Percentiles rank a stretch among this genome's conserved stretches.
These are phyloP conservation scores for Orgyia antiqua DNA, from an alignment of 2,888 invertebrate genomes.

Conservation along the genomic window DNA sequence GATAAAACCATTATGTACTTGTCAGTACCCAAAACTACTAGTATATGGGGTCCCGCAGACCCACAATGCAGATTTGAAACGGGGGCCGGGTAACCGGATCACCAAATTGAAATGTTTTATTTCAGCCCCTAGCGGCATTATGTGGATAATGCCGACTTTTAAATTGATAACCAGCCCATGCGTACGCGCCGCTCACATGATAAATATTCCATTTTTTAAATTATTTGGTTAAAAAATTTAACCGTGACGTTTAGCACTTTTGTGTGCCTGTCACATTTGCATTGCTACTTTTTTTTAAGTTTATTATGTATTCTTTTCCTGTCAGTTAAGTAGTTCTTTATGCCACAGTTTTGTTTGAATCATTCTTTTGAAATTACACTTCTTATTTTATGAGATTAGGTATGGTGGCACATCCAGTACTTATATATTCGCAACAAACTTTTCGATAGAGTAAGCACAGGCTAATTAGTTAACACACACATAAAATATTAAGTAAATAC, in stretches of 20 bases:
- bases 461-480: no score
- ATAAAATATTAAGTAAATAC: no score
- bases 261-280: constrained; percentile 44
- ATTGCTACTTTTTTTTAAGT: no score
- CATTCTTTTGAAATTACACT: constrained; percentile 33
- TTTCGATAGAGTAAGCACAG: no score
- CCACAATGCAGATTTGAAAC: constrained; percentile 71
- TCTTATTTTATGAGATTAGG: no score
- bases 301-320: constrained; percentile 24
- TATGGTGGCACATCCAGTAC: no score
- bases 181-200: constrained; percentile 52
- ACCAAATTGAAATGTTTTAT: constrained; percentile 78
- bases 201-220: constrained; percentile 45
- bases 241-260: constrained; percentile 58
- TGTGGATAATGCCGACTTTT: constrained; percentile 68
- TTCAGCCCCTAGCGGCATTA: constrained; percentile 59
- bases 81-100: constrained; percentile 72
- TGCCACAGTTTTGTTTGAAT: constrained; percentile 45
- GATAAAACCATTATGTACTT: constrained; percentile 17
- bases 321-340: constrained; percentile 38
- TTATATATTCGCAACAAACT: no score
- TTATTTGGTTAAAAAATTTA: constrained; percentile 68
- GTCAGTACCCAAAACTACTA: constrained; percentile 63
- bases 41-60: constrained; percentile 67
- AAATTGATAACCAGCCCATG: constrained; percentile 73